Conservation (phyloP, 2,113 vertebrate genomes). For the Xiphorhynchus elegans region DNA sequence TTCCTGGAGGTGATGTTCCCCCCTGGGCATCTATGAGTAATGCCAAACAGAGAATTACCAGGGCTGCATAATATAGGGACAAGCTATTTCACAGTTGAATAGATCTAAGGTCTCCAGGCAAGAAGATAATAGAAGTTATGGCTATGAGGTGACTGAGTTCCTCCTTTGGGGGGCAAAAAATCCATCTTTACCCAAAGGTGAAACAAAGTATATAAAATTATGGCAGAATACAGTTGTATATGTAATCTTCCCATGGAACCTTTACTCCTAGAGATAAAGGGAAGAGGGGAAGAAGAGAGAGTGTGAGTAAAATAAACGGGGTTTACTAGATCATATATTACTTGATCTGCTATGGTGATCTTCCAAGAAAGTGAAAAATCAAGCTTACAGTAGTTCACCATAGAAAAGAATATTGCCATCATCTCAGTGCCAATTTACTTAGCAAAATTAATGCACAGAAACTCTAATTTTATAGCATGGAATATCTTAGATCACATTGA, state of each 20-base stretch:
- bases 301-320: neutral
- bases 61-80: neutral
- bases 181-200: neutral
- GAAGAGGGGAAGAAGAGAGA: neutral
- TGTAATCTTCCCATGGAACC: neutral
- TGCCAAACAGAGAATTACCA: neutral
- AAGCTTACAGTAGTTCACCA: neutral
- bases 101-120: neutral
- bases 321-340: neutral
- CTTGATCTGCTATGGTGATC: neutral
- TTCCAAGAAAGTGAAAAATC: neutral
- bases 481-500: neutral
- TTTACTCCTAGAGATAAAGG: neutral
- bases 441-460: neutral
- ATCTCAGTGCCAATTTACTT: neutral
- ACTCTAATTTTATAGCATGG: neutral
- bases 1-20: neutral
- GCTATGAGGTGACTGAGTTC: neutral
- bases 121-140: neutral
- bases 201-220: neutral
- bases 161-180: neutral
- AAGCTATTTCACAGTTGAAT: conserved; percentile 25
- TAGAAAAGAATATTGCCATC: neutral
- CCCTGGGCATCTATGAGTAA: neutral
- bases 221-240: neutral